A percentile compares a stretch with the other conserved stretches of the same genome.
Evolutionary conservation across 1,140 invertebrate genomes (phyloP).

Genomic region (Hypsibius dujardini): DNA sequence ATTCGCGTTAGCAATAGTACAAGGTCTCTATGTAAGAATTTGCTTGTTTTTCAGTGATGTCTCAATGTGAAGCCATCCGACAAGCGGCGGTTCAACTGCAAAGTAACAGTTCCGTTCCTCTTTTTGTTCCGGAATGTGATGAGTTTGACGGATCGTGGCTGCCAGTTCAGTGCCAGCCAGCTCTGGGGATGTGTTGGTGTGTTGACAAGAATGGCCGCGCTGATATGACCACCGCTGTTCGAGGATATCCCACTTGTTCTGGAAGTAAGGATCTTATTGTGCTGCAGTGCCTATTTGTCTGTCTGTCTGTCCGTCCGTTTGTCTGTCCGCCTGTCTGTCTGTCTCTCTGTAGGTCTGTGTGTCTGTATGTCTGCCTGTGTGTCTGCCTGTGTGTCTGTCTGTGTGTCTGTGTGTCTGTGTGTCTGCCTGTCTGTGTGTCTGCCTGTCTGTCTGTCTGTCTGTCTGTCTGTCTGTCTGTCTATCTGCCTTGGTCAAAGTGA

Average conservation of each 20-base stretch:
- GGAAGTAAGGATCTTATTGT: background rate
- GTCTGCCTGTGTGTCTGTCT: too few species aligned
- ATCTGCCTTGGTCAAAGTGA: too few species aligned
- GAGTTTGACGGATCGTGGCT: slow-evolving; percentile 53
- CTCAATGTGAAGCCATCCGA: slow-evolving; percentile 55
- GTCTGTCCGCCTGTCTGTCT: too few species aligned
- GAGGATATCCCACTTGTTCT: background rate
- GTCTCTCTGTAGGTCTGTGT: too few species aligned
- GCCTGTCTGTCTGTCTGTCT: too few species aligned
- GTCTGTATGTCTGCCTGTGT: too few species aligned
- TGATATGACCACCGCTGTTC: slow-evolving; percentile 5
- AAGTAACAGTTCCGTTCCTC: slow-evolving; percentile 46
- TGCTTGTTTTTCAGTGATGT: slow-evolving; percentile 38
- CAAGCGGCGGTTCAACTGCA: slow-evolving; percentile 53
- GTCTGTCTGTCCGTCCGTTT: background rate
- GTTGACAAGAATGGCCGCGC: slow-evolving; percentile 50
- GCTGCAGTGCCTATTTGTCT: background rate
- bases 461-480: too few species aligned
- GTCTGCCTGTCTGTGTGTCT: too few species aligned
- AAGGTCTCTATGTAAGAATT: too few species aligned
- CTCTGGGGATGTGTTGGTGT: slow-evolving; percentile 65
- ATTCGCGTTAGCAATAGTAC: too few species aligned
- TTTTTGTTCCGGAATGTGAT: slow-evolving; percentile 39
- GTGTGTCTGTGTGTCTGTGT: too few species aligned
- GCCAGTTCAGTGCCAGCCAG: slow-evolving; percentile 56